Conservation (phyloP, 2,113 vertebrate species). For the Onychostruthus taczanowskii region DNA sequence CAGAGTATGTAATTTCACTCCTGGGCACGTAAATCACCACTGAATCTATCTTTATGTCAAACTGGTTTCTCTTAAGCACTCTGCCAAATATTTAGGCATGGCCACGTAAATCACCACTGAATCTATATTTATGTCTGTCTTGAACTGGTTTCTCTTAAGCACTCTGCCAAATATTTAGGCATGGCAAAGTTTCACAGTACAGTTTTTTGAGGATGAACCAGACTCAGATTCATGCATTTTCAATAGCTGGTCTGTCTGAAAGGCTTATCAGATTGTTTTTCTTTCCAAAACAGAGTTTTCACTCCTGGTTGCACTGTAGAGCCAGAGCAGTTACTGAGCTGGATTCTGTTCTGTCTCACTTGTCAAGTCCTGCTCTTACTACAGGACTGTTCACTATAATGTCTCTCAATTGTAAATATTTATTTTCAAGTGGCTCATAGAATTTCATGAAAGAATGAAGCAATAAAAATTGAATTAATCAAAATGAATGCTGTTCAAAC, state of each 20-base stretch:
- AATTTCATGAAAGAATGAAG: not conserved
- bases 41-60: not conserved
- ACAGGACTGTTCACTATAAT: not conserved
- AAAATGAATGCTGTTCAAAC: not conserved
- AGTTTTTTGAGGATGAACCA: not conserved
- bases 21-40: not conserved
- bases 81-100: not conserved
- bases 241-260: not conserved
- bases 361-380: not conserved
- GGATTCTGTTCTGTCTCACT: not conserved
- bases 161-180: not conserved
- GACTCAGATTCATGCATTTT: not conserved
- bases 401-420: not conserved
- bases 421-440: not conserved
- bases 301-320: not conserved
- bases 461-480: not conserved
- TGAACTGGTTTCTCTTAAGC: not conserved
- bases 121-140: not conserved
- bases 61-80: not conserved
- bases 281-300: not conserved
- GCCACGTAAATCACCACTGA: not conserved
- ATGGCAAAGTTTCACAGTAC: not conserved
- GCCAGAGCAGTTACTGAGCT: not conserved
- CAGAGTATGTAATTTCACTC: not conserved
- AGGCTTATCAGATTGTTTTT: not conserved